Percentiles rank a stretch among this genome's conserved stretches.
Conservation (phyloP, 2,113 vertebrate species). For the Pedionomus torquatus region DNA sequence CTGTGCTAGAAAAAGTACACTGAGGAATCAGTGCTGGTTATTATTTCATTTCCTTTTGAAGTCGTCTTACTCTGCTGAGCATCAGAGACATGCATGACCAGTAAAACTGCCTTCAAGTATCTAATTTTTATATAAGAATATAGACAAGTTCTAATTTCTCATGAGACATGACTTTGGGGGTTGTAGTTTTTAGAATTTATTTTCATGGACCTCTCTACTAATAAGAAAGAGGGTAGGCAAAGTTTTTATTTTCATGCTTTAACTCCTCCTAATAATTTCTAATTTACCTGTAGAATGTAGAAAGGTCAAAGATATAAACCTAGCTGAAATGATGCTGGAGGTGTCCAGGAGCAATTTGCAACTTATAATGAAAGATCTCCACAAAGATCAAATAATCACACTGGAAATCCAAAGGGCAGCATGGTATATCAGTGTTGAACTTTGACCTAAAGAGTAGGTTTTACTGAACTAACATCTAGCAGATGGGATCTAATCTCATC, state of each 20-base stretch:
- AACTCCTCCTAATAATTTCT: background rate
- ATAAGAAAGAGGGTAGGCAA: rapidly evolving
- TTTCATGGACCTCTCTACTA: background rate
- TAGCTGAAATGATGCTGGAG: background rate
- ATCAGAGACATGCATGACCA: background rate
- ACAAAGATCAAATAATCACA: background rate
- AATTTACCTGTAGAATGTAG: background rate
- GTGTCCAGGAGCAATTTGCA: background rate
- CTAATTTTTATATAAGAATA: background rate
- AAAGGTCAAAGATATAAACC: background rate
- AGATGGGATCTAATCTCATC: background rate
- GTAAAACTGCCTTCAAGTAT: background rate
- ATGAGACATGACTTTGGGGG: background rate
- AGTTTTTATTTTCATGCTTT: background rate
- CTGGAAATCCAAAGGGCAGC: background rate
- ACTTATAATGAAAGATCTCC: background rate
- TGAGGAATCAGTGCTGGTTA: background rate
- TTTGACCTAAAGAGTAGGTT: background rate
- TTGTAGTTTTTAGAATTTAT: background rate
- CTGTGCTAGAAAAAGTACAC: background rate
- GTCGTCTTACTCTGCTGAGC: background rate
- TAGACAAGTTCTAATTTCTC: background rate
- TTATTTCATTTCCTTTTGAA: slow-evolving; percentile 46
- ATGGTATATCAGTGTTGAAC: background rate
- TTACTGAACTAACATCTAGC: background rate